Conservation (phyloP, 2,888 invertebrate genomes). For the Lasioglossum oenotherae region DNA sequence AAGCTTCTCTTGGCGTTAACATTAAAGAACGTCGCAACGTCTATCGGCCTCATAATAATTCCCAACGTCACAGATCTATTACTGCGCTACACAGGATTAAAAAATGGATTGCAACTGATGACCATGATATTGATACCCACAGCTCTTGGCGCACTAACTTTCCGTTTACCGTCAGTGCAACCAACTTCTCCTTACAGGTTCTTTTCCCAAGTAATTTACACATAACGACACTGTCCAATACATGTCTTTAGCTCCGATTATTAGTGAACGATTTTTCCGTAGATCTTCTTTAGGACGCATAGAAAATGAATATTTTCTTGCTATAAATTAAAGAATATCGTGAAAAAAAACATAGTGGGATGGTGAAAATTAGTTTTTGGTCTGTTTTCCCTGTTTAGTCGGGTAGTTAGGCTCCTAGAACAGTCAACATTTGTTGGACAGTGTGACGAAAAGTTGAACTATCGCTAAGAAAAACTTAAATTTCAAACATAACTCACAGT, state of each 20-base stretch:
- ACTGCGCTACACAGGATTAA: constrained; percentile 65
- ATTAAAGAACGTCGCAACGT: constrained; percentile 72
- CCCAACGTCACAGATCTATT: constrained; percentile 73
- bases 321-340: too few relatives aligned
- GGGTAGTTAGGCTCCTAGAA: not conserved
- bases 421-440: not conserved
- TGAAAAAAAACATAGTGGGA: too few relatives aligned
- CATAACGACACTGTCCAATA: not conserved
- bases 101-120: constrained; percentile 73
- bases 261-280: too few relatives aligned
- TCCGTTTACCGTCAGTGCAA: constrained; percentile 65
- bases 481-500: constrained; percentile 52
- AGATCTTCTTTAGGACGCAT: too few relatives aligned
- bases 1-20: constrained; percentile 70
- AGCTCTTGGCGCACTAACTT: constrained; percentile 70
- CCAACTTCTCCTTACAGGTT: constrained; percentile 70
- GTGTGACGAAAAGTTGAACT: not conserved
- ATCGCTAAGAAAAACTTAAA: not conserved
- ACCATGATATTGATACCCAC: constrained; percentile 75
- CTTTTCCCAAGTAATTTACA: not conserved
- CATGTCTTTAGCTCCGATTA: not conserved
- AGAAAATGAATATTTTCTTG: too few relatives aligned
- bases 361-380: too few relatives aligned
- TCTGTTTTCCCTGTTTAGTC: too few relatives aligned
- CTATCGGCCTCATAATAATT: constrained; percentile 72